Conservation (phyloP, 2,797 vertebrate species). For the Heliangelus exortis region DNA sequence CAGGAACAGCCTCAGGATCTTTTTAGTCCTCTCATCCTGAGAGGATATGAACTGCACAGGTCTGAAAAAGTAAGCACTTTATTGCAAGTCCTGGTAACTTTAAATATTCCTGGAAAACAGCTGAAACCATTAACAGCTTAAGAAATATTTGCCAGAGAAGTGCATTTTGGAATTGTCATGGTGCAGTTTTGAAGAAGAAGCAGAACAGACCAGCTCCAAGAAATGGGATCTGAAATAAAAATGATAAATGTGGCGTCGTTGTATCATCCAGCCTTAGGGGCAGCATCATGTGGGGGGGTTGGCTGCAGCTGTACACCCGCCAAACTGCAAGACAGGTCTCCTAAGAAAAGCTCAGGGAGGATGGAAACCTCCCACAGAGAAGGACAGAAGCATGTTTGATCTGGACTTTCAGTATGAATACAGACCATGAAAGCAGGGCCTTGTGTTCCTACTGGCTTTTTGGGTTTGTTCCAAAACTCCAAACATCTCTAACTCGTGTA, state of each 20-base stretch:
- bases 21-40: not conserved
- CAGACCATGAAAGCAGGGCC: not conserved
- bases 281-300: not conserved
- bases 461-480: not conserved
- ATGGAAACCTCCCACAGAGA: accelerated
- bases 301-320: accelerated
- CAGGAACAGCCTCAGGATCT: not conserved
- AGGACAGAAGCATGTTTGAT: not conserved
- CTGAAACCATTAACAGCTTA: not conserved
- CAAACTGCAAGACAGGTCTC: not conserved
- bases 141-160: not conserved
- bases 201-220: not conserved
- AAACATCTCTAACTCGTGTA: not conserved
- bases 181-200: not conserved
- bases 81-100: not conserved
- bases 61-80: not conserved
- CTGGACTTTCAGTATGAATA: not conserved
- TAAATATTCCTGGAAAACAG: not conserved
- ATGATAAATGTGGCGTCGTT: not conserved
- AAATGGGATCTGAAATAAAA: not conserved
- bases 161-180: not conserved
- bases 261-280: not conserved
- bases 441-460: not conserved
- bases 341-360: not conserved
- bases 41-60: not conserved